Evolutionary conservation across 23 tunicate genomes (phyloP).

Genomic region (Pegea sp.): DNA sequence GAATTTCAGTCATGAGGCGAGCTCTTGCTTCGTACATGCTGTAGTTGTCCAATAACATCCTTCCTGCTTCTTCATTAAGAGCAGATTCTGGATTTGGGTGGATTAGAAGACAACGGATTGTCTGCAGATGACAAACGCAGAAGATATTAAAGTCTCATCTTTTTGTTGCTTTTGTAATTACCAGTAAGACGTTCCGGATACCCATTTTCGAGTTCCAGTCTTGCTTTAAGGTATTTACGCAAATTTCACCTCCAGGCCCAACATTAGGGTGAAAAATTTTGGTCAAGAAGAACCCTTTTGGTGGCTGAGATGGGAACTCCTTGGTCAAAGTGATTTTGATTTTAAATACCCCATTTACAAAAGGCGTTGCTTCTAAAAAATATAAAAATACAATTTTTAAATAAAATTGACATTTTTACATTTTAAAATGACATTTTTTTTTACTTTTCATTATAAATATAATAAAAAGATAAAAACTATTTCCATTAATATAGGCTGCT

Average conservation of each 20-base stretch:
- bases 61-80: conserved; percentile 85
- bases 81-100: conserved; percentile 99
- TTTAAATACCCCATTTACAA: conserved; percentile 75
- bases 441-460: neutral
- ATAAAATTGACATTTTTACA: neutral
- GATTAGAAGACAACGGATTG: conserved; percentile 69
- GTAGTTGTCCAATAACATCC: conserved; percentile 58
- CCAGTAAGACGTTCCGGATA: conserved; percentile 73
- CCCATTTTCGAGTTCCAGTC: conserved; percentile 97
- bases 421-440: neutral
- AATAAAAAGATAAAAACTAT: neutral
- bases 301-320: conserved; percentile 75
- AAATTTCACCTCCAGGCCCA: conserved; percentile 72
- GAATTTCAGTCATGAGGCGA: conserved; percentile 80
- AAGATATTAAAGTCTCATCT: neutral
- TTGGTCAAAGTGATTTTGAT: conserved; percentile 56
- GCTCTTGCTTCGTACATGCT: conserved; percentile 61
- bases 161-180: conserved; percentile 3
- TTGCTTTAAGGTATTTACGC: conserved; percentile 84
- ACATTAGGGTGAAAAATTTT: conserved; percentile 95
- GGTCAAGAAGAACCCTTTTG: conserved; percentile 69
- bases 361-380: conserved; percentile 70
- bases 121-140: conserved; percentile 11
- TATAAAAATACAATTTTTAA: neutral
- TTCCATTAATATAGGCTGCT: neutral